These are phyloP conservation scores for Drosophila bipectinata DNA, from an alignment of 1,140 invertebrate genomes.

Conservation along the genomic window DNA sequence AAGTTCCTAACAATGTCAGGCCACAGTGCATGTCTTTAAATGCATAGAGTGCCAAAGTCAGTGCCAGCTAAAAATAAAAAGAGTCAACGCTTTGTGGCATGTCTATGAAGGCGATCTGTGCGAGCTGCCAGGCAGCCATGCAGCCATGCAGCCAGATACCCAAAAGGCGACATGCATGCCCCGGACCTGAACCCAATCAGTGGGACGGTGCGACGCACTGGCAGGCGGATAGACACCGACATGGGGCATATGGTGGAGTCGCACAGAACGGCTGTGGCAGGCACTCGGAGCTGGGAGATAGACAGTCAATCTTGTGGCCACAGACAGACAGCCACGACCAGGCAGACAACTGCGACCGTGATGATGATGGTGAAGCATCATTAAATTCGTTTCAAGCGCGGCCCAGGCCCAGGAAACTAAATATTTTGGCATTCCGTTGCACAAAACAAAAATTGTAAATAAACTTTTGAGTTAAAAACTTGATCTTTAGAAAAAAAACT, in stretches of 20 bases:
- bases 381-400: constrained; percentile 77
- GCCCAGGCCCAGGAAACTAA: constrained; percentile 34
- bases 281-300: constrained; percentile 54
- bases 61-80: constrained; percentile 79
- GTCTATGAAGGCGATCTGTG: constrained; percentile 68
- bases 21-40: constrained; percentile 45
- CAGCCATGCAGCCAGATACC: constrained; percentile 40
- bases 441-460: constrained; percentile 8
- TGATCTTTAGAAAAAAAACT: neutral
- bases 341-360: constrained; percentile 42
- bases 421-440: constrained; percentile 69
- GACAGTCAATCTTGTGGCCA: constrained; percentile 77
- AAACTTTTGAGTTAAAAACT: neutral
- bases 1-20: neutral
- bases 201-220: constrained; percentile 10
- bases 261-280: constrained; percentile 15
- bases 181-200: constrained; percentile 11
- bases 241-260: constrained; percentile 60
- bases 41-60: constrained; percentile 50
- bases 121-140: constrained; percentile 38
- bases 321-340: constrained; percentile 60
- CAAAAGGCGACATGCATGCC: constrained; percentile 78
- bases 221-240: constrained; percentile 50
- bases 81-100: constrained; percentile 77
- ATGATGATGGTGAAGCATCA: constrained; percentile 65